A percentile compares a stretch with the other conserved stretches of the same genome.
Conservation (phyloP, 2,888 invertebrate genomes). For the Thumatha senex region DNA sequence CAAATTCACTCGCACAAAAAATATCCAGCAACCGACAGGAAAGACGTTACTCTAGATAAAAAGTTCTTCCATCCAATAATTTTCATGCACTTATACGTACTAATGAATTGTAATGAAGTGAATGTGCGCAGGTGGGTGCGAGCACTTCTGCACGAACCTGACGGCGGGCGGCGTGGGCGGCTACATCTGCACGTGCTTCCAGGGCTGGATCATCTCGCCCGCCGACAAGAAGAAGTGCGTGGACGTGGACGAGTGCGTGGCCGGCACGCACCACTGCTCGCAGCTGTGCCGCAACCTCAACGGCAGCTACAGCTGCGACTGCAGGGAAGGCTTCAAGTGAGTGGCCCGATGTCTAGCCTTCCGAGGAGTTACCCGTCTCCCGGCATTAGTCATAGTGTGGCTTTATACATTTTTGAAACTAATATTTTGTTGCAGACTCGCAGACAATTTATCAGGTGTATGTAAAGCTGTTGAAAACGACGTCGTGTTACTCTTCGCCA, state of each 20-base stretch:
- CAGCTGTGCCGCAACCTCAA: conserved; percentile 96
- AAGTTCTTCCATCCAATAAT: no score
- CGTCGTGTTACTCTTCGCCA: conserved; percentile 88
- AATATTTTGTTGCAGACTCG: conserved; percentile 66
- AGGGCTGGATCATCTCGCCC: conserved; percentile 92
- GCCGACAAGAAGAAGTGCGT: conserved; percentile 92
- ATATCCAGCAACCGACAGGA: no score
- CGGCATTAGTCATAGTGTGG: no score
- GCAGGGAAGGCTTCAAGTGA: conserved; percentile 90
- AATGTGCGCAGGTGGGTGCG: conserved; percentile 92
- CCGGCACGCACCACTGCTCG: conserved; percentile 94
- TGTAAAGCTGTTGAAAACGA: conserved; percentile 88
- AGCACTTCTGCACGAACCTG: conserved; percentile 95
- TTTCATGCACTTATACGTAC: no score
- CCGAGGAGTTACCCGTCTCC: no score
- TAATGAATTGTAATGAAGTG: no score
- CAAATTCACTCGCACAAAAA: no score
- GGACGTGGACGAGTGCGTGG: conserved; percentile 95
- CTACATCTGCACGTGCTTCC: conserved; percentile 95
- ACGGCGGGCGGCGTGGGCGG: conserved; percentile 86
- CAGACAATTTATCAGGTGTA: conserved; percentile 91
- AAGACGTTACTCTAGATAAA: no score
- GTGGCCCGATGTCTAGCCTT: conserved; percentile 11
- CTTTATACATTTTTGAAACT: no score
- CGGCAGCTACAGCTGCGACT: conserved; percentile 95